A percentile compares a stretch with the other conserved stretches of the same genome.
Conservation (phyloP, 2,113 vertebrate genomes). For the Archocentrus centrarchus region DNA sequence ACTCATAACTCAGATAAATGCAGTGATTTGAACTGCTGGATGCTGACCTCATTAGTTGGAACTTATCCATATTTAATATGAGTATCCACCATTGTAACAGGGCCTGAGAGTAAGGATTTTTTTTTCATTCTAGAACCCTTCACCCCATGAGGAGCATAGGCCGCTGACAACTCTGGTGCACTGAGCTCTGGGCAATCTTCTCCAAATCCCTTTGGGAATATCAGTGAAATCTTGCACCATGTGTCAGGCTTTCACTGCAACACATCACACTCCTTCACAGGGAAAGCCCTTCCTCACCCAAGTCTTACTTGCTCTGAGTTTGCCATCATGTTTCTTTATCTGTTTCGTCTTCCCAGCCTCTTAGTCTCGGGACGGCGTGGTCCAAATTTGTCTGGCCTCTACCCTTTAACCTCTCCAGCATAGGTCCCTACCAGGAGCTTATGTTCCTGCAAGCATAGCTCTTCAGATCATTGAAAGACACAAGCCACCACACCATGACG, state of each 20-base stretch:
- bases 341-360: fast-evolving
- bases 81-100: background rate
- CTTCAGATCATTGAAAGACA: no score
- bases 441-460: background rate
- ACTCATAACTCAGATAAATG: background rate
- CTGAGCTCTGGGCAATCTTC: background rate
- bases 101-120: background rate
- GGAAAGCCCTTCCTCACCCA: background rate
- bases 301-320: background rate
- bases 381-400: background rate
- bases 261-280: background rate
- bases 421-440: background rate
- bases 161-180: background rate
- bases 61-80: background rate
- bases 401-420: background rate
- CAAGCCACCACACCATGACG: background rate
- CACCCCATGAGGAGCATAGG: background rate
- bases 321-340: background rate
- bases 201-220: background rate
- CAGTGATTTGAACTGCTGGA: background rate
- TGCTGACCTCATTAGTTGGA: background rate
- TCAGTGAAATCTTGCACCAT: background rate
- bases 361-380: background rate
- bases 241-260: background rate
- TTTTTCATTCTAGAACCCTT: background rate